Evolutionary conservation across 2,888 invertebrate species (phyloP).

Genomic region (Metellina segmentata): DNA sequence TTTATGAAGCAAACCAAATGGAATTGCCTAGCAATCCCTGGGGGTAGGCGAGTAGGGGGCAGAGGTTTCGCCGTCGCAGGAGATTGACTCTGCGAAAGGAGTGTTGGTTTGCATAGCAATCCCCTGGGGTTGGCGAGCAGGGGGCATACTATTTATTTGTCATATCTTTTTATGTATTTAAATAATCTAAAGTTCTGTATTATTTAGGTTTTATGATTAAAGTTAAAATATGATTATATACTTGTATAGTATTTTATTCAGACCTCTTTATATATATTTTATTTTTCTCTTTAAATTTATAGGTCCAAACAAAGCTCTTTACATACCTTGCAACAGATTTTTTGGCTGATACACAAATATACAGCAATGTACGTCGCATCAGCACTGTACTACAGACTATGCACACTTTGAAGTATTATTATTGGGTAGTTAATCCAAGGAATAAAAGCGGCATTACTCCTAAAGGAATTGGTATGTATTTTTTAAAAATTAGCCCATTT

Average conservation of each 20-base stretch:
- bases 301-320: conserved; percentile 86
- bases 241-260: not conserved
- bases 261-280: not conserved
- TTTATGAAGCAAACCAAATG: too few species aligned
- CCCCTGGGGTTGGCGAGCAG: too few species aligned
- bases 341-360: conserved; percentile 95
- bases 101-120: too few species aligned
- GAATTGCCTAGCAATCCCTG: too few species aligned
- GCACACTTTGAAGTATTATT: conserved; percentile 99
- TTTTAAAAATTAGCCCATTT: not conserved
- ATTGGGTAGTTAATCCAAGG: conserved; percentile 98
- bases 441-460: conserved; percentile 97
- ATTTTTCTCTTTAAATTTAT: conserved; percentile 68
- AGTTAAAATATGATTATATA: not conserved
- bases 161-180: too few species aligned
- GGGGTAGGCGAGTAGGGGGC: too few species aligned
- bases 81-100: too few species aligned
- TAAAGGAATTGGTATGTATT: conserved; percentile 90
- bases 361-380: conserved; percentile 96
- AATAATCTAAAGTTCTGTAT: too few species aligned
- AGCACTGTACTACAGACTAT: conserved; percentile 98
- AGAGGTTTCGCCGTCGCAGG: too few species aligned
- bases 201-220: too few species aligned
- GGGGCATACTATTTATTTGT: not conserved
- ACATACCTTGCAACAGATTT: conserved; percentile 99